These are phyloP conservation scores for Daubentonia madagascariensis DNA, from an alignment of 2,113 vertebrate genomes.

Conservation along the genomic window DNA sequence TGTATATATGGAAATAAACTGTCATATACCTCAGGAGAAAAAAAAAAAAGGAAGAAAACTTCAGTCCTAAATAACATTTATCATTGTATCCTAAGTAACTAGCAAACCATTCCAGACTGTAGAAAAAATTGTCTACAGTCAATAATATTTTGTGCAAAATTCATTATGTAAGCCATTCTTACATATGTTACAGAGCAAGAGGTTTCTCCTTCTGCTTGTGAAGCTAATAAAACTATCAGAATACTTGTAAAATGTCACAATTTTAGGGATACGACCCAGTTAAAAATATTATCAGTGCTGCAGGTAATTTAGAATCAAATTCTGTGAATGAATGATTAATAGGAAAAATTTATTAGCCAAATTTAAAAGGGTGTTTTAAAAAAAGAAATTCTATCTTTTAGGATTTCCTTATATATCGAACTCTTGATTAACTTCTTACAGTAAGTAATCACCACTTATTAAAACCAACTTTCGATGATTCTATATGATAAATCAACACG, in stretches of 20 bases:
- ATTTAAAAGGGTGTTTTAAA: background rate
- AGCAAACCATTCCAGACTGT: background rate
- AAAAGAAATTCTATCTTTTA: background rate
- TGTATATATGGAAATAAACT: no score
- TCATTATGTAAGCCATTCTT: background rate
- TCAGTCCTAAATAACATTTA: background rate
- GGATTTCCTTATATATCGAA: background rate
- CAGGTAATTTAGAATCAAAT: background rate
- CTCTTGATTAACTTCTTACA: background rate
- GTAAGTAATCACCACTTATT: background rate
- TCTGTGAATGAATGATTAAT: background rate
- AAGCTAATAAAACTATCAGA: background rate
- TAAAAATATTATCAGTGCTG: background rate
- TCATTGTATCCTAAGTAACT: background rate
- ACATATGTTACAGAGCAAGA: background rate
- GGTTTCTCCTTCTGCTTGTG: background rate
- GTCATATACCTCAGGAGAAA: no score
- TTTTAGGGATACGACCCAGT: background rate
- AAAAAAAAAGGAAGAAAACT: no score
- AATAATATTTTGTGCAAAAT: background rate
- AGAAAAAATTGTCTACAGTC: background rate
- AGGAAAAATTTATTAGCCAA: background rate
- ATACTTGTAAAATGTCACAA: background rate
- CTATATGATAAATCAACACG: background rate
- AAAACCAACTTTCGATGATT: background rate